phyloP scores from a whole-genome alignment of 1,140 invertebrate species.

The Platorchestia sp. region DNA sequence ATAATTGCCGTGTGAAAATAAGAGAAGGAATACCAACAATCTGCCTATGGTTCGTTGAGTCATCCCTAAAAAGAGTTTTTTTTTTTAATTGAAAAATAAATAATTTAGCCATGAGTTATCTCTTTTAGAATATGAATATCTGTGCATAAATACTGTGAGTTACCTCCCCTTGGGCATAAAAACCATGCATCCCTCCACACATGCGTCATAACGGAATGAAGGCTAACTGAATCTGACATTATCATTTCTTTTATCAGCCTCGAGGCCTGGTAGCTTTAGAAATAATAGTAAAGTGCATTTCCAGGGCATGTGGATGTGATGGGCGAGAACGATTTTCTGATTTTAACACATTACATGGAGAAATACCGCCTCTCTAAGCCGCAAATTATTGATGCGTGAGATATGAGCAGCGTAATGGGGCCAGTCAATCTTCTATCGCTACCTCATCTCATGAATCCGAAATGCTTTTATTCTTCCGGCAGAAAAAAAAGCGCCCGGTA shows the following conservation, averaged over 20 bases:
- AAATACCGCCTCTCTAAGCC: neutral
- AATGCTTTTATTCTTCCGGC: neutral
- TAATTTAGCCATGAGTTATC: neutral
- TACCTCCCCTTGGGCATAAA: no score
- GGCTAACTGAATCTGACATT: neutral
- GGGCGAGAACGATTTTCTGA: neutral
- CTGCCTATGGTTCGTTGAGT: neutral
- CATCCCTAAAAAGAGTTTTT: neutral
- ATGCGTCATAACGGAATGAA: neutral
- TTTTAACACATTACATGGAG: neutral
- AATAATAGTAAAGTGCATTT: neutral
- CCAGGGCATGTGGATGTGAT: neutral
- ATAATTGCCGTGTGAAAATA: neutral
- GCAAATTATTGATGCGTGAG: neutral
- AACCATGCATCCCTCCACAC: no score
- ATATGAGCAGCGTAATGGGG: neutral
- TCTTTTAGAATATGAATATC: neutral
- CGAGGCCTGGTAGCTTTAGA: neutral
- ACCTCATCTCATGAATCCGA: neutral
- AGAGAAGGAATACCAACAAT: neutral
- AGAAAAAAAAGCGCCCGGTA: neutral
- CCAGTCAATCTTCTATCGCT: conserved; percentile 6
- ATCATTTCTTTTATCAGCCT: neutral
- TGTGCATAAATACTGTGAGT: neutral
- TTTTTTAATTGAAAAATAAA: neutral